These are phyloP conservation scores for Phrynocephalus vlangalii DNA, from an alignment of 2,797 vertebrate genomes.

Conservation along the genomic window DNA sequence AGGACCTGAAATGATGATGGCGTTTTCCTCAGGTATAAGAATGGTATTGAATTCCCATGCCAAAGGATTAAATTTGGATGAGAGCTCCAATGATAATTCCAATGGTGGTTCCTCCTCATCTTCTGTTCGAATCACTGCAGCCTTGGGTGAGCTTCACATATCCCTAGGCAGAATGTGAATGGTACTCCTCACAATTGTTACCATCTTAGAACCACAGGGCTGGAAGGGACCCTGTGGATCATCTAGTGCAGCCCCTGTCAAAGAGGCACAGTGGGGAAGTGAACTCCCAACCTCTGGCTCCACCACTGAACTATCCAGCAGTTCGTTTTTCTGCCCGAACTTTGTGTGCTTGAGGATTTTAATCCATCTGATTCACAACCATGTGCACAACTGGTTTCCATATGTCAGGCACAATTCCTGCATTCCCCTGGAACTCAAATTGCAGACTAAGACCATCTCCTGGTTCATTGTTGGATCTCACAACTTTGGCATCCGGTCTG, in stretches of 20 bases:
- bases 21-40: too few species aligned
- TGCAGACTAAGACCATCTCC: neutral
- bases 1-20: too few species aligned
- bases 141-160: neutral
- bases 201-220: too few species aligned
- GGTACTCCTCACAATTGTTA: too few species aligned
- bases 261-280: too few species aligned
- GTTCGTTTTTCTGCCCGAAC: neutral
- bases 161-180: neutral
- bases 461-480: neutral
- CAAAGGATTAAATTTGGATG: neutral
- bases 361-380: neutral
- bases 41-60: neutral
- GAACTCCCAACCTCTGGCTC: neutral
- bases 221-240: too few species aligned
- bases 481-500: neutral
- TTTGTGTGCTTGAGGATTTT: neutral
- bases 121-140: neutral
- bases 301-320: too few species aligned
- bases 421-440: neutral
- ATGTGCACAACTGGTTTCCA: neutral
- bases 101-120: neutral
- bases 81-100: neutral
- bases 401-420: neutral
- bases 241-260: too few species aligned